Base-by-base conservation (phyloP, 2,113 vertebrate genomes). In the Aepyceros melampus region DNA sequence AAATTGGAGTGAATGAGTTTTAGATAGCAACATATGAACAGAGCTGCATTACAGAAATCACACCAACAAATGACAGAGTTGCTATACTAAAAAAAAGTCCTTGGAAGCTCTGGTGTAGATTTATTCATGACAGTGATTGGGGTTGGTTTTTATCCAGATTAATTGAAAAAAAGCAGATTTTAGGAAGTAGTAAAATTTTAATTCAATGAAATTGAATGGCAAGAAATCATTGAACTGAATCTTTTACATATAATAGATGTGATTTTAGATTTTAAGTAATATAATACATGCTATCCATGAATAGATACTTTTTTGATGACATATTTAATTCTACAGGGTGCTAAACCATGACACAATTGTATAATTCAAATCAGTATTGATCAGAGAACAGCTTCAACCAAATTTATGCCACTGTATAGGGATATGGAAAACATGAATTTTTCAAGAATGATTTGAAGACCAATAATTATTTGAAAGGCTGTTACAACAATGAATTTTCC, bases 321-420 rank as follows among this genome's bases (percentile, higher is more conserved):
- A 93, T 67, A 81, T 98, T 88, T 86, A 97, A 98, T 96, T 98
- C 95, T 97, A 95, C 29, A 83, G 91, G 74, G 87, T 98, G 88
- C 78, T 98, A 97, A 95, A 94, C 91, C 33, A n/a, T 86, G 90
- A 89, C 47, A 94, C n/a, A 49, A 56, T 93, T 96, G 96, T 98
- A 87, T 29, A 97, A 67, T 83, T 67, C 87, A 98, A 98, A 95
- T 95, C 40, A 98, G 56, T 97, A 97, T 97, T 94, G 97, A 97
- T 97, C 58, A 98, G 74, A 97, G 45, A 81, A 21, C 7, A 87
- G 74, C 51, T 90, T 97, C 94, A 90, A 67, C 64, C 74, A 97
- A 84, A 96, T 97, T 98, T 98, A 94, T 97, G 19, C 49, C 79
- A 27, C 53, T 51, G 71, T 95, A 14, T 51, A 89, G 56, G 47